Evolutionary conservation across 2,888 invertebrate genomes (phyloP).

Genomic region (Pseudococcus jackbeardsleyi): DNA sequence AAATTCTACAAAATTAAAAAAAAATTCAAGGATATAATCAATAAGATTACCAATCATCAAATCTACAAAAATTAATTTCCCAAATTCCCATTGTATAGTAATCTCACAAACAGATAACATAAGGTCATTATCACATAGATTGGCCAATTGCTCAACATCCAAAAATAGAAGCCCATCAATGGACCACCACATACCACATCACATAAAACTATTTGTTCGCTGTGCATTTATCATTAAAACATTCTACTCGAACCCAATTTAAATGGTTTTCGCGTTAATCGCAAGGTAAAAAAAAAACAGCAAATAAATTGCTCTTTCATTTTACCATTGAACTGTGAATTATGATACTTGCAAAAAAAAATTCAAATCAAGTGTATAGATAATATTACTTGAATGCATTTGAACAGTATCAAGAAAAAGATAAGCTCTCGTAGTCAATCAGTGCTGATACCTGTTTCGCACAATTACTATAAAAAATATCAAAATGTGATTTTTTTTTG

Average conservation of each 20-base stretch:
- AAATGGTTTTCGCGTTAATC: neutral
- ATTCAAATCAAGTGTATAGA: neutral
- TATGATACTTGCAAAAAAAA: slow-evolving; percentile 39
- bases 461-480: neutral
- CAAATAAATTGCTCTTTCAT: slow-evolving; percentile 26
- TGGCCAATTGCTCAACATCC: neutral
- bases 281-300: slow-evolving; percentile 10
- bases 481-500: neutral
- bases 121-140: slow-evolving; percentile 17
- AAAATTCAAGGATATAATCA: no score
- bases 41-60: neutral
- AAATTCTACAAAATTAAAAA: no score
- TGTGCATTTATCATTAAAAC: slow-evolving; percentile 3
- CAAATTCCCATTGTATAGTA: neutral
- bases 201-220: slow-evolving; percentile 18
- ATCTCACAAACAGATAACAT: neutral
- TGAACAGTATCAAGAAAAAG: neutral
- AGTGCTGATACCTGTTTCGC: slow-evolving; percentile 7
- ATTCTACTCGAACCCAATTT: neutral
- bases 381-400: neutral
- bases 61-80: neutral
- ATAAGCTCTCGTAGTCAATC: slow-evolving; percentile 14
- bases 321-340: slow-evolving; percentile 5
- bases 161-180: slow-evolving; percentile 34
- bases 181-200: neutral